Conservation (phyloP, 2,888 invertebrate species). For the Agonopterix subpropinquella region DNA sequence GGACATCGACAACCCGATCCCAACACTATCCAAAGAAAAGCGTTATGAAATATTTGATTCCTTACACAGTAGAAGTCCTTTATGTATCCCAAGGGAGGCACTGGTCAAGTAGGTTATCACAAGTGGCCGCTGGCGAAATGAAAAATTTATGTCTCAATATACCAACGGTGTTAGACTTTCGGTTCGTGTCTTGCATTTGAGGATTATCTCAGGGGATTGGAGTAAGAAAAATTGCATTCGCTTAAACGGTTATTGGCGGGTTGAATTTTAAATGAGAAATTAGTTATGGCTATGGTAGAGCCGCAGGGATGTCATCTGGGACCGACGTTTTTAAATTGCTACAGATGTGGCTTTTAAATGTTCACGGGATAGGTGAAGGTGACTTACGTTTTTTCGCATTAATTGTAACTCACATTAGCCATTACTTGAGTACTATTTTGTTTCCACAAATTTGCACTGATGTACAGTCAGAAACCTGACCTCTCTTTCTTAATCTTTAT, state of each 20-base stretch:
- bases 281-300: too few species aligned
- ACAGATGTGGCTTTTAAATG: too few species aligned
- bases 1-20: constrained; percentile 6
- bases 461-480: too few species aligned
- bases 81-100: constrained; percentile 67
- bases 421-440: too few species aligned
- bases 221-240: constrained; percentile 9
- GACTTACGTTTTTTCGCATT: too few species aligned
- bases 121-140: constrained; percentile 66
- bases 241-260: constrained; percentile 7
- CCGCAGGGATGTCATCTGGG: too few species aligned
- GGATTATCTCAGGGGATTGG: constrained; percentile 39
- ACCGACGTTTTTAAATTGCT: too few species aligned
- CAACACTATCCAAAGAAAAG: constrained; percentile 31
- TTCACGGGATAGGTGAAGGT: too few species aligned
- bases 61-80: constrained; percentile 73
- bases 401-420: too few species aligned
- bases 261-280: constrained; percentile 7
- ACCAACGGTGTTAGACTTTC: constrained; percentile 37
- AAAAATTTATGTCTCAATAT: constrained; percentile 76
- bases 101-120: constrained; percentile 74
- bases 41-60: constrained; percentile 75
- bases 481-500: too few species aligned
- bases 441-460: too few species aligned
- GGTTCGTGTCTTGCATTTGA: constrained; percentile 51